Conservation (phyloP, 2,113 vertebrate genomes). For the Mesocricetus auratus region DNA sequence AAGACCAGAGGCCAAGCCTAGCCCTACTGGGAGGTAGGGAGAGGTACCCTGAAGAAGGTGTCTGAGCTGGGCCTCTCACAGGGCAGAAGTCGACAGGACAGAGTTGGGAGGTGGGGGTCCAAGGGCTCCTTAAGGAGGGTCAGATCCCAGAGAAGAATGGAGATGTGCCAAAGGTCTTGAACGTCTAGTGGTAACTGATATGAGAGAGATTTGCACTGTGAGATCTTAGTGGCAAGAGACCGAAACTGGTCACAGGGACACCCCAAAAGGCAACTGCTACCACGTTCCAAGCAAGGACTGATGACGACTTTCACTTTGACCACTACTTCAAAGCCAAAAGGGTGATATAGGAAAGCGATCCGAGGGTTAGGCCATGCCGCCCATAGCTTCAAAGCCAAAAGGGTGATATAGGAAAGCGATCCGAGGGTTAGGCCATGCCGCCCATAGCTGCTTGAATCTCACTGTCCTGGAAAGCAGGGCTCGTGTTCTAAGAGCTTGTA, state of each 20-base stretch:
- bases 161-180: neutral
- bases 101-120: no score
- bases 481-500: neutral
- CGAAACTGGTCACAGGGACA: neutral
- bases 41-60: neutral
- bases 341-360: neutral
- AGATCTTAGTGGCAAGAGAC: neutral
- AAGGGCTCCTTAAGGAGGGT: neutral
- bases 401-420: neutral
- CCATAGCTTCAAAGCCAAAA: neutral
- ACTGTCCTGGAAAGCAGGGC: neutral
- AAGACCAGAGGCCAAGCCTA: neutral
- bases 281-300: neutral
- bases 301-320: neutral
- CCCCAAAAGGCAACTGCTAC: neutral
- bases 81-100: neutral
- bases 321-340: neutral
- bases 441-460: rapidly evolving
- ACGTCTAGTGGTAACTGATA: neutral
- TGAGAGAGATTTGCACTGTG: neutral
- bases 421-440: neutral
- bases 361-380: neutral
- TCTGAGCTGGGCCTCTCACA: neutral
- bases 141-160: neutral
- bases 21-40: neutral